Conservation (phyloP, 2,888 invertebrate genomes). For the Alloscopus bannaensis region DNA sequence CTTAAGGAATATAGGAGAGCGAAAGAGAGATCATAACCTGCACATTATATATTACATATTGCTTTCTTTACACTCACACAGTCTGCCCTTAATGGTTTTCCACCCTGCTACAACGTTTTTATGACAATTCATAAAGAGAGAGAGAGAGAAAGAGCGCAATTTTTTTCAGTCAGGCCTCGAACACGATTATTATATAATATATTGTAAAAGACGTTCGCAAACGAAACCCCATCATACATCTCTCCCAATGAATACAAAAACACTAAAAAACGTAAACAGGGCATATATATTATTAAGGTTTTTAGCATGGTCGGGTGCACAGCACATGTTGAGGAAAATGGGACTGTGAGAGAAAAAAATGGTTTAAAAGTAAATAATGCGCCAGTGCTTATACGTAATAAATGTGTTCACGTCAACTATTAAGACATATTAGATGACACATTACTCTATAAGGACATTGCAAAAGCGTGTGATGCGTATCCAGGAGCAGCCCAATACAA, state of each 20-base stretch:
- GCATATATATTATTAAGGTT: too few species aligned
- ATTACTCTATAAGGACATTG: constrained; percentile 28
- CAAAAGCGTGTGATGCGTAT: not conserved
- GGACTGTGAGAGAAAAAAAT: constrained; percentile 7
- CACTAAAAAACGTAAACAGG: not conserved
- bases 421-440: constrained; percentile 40
- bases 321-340: too few species aligned
- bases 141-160: too few species aligned
- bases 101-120: constrained; percentile 30
- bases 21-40: not conserved
- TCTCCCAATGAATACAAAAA: not conserved
- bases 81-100: constrained; percentile 45
- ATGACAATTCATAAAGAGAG: not conserved
- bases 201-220: too few species aligned
- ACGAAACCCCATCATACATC: constrained; percentile 15
- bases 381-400: constrained; percentile 24
- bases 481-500: too few species aligned
- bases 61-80: too few species aligned
- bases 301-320: too few species aligned
- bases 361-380: constrained; percentile 11
- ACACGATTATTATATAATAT: too few species aligned
- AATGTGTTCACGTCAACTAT: constrained; percentile 26
- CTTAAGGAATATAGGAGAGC: not conserved
- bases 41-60: too few species aligned
- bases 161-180: too few species aligned